These are phyloP conservation scores for Thryonomys swinderianus DNA, from an alignment of 2,113 vertebrate species.

Conservation along the genomic window DNA sequence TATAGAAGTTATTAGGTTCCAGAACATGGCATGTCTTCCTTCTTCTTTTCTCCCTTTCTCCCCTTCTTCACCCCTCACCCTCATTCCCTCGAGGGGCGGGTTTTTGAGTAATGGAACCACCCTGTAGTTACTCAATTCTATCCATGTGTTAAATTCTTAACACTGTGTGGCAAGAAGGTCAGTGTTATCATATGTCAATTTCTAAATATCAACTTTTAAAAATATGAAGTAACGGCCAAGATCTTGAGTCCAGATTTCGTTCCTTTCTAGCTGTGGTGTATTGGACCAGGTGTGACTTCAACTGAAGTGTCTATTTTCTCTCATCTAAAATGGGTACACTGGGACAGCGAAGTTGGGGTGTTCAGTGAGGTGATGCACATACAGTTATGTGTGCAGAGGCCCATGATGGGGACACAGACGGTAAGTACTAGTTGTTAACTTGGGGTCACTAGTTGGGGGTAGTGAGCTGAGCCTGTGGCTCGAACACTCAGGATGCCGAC, in stretches of 20 bases:
- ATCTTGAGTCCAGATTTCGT: background rate
- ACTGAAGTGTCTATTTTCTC: background rate
- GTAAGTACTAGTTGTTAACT: background rate
- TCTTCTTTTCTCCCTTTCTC: background rate
- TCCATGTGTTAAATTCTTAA: background rate
- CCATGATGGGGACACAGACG: background rate
- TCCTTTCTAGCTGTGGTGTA: background rate
- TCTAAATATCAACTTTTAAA: background rate
- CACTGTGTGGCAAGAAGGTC: background rate
- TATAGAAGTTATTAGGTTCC: background rate
- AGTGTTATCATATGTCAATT: background rate
- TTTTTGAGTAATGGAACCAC: background rate
- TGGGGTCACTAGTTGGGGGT: background rate
- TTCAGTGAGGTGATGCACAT: background rate
- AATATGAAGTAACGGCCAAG: background rate
- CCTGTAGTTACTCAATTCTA: background rate
- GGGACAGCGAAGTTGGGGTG: background rate
- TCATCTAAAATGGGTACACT: background rate
- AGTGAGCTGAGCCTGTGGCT: rapidly evolving
- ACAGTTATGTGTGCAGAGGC: background rate
- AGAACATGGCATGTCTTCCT: background rate
- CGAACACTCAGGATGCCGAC: too few relatives aligned
- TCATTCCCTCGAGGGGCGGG: background rate
- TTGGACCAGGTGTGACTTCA: background rate
- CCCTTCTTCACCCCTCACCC: background rate